phyloP scores from a whole-genome alignment of 2,113 vertebrate genomes.

The Zosterops pallidus region DNA sequence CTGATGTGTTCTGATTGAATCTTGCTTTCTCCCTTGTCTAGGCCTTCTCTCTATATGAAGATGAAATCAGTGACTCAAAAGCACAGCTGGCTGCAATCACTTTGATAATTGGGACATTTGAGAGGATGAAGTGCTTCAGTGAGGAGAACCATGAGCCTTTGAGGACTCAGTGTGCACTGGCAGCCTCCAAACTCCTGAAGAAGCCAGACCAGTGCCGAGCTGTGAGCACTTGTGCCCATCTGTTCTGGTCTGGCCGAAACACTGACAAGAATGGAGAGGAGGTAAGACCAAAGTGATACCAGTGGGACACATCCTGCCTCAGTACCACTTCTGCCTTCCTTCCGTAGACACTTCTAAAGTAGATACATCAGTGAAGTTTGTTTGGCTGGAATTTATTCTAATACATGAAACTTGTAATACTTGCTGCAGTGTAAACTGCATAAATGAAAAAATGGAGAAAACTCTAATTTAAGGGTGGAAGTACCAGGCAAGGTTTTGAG shows the following conservation, averaged over 20 bases:
- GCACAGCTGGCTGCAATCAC: conserved; percentile 98
- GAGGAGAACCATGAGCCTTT: conserved; percentile 97
- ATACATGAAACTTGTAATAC: not conserved
- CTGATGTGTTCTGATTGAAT: not conserved
- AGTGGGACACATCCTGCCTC: not conserved
- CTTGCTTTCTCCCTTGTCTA: conserved; percentile 40
- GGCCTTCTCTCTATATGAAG: conserved; percentile 98
- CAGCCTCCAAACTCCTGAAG: conserved; percentile 96
- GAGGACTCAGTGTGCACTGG: conserved; percentile 94
- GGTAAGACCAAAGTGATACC: conserved; percentile 67
- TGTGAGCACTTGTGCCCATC: conserved; percentile 95
- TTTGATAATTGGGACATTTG: conserved; percentile 96
- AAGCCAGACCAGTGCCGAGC: conserved; percentile 97
- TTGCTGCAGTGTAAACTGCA: not conserved
- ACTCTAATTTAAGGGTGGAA: not conserved
- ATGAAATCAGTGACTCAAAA: conserved; percentile 99
- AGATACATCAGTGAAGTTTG: accelerated
- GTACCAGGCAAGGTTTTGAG: not conserved
- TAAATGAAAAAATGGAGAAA: not conserved
- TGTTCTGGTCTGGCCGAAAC: conserved; percentile 97
- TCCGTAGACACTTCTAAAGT: not conserved
- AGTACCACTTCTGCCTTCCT: not conserved
- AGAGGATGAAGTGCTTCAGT: conserved; percentile 94
- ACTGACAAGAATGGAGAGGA: conserved; percentile 95
- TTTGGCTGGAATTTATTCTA: not conserved